Evolutionary conservation across 2,797 vertebrate genomes (phyloP).

Genomic region (Poecilia picta): DNA sequence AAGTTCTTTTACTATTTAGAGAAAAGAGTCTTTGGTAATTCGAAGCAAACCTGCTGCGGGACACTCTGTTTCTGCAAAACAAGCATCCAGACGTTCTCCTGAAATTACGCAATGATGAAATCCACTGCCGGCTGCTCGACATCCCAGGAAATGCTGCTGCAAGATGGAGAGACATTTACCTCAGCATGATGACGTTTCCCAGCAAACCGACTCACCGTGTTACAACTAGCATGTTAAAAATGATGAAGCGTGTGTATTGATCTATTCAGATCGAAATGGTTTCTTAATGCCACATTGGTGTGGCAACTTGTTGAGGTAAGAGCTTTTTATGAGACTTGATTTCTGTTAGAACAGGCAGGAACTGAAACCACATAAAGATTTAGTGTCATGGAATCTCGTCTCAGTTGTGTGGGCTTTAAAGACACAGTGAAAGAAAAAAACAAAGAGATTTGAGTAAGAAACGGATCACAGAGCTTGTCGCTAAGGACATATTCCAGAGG

Average conservation of each 20-base stretch:
- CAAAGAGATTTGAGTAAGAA: background rate
- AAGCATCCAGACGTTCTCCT: background rate
- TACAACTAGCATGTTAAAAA: background rate
- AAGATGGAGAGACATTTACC: background rate
- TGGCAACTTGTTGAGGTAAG: background rate
- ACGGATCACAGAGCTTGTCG: background rate
- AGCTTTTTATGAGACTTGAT: background rate
- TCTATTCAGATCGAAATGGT: background rate
- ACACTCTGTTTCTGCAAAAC: background rate
- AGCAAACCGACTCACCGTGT: background rate
- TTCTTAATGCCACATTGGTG: background rate
- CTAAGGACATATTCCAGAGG: background rate
- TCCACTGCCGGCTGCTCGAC: slow-evolving; percentile 7
- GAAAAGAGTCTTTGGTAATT: slow-evolving; percentile 7
- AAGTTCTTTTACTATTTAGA: background rate
- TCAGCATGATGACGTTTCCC: background rate
- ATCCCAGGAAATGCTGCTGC: background rate
- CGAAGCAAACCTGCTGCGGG: background rate
- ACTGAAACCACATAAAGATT: background rate
- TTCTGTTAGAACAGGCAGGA: background rate
- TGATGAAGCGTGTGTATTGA: background rate
- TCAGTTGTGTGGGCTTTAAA: background rate
- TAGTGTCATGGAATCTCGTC: background rate
- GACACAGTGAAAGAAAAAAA: background rate
- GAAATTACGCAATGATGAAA: slow-evolving; percentile 28